A percentile compares a stretch with the other conserved stretches of the same genome.
phyloP scores from a whole-genome alignment of 2,797 vertebrate genomes.

The Chelonia mydas region DNA sequence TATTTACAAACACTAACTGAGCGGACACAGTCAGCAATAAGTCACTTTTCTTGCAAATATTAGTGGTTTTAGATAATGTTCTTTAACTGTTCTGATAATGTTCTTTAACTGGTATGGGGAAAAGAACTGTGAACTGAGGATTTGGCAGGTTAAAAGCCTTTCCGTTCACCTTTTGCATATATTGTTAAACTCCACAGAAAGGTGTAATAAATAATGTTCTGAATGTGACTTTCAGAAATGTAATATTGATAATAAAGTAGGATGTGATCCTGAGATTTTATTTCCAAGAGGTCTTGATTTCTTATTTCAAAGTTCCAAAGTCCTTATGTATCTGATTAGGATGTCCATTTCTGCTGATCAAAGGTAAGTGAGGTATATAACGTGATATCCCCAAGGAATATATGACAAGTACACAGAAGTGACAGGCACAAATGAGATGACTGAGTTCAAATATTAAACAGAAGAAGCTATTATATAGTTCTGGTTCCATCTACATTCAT shows the following conservation, averaged over 20 bases:
- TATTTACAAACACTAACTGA: not conserved
- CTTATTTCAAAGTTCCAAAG: conserved; percentile 57
- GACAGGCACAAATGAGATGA: conserved; percentile 25
- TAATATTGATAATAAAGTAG: conserved; percentile 60
- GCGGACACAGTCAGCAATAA: not conserved
- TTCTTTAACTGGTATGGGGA: conserved; percentile 10
- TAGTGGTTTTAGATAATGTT: not conserved
- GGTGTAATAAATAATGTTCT: conserved; percentile 39
- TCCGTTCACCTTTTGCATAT: conserved; percentile 35
- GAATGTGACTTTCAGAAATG: conserved; percentile 72
- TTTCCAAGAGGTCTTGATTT: conserved; percentile 63
- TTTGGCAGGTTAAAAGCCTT: conserved; percentile 43
- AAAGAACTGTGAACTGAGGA: conserved; percentile 40
- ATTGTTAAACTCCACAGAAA: conserved; percentile 34
- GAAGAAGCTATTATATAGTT: not conserved
- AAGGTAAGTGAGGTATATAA: conserved; percentile 37
- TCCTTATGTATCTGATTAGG: conserved; percentile 68
- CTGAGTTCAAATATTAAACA: conserved; percentile 27
- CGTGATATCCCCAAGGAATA: not conserved
- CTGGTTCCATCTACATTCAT: not conserved
- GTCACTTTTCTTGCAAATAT: not conserved
- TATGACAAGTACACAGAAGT: conserved; percentile 15
- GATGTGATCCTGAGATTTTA: conserved; percentile 61
- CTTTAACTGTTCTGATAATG: conserved; percentile 9
- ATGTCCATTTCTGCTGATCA: conserved; percentile 34